Base-by-base conservation (phyloP, 2,888 invertebrate species). In the Apamea monoglypha region DNA sequence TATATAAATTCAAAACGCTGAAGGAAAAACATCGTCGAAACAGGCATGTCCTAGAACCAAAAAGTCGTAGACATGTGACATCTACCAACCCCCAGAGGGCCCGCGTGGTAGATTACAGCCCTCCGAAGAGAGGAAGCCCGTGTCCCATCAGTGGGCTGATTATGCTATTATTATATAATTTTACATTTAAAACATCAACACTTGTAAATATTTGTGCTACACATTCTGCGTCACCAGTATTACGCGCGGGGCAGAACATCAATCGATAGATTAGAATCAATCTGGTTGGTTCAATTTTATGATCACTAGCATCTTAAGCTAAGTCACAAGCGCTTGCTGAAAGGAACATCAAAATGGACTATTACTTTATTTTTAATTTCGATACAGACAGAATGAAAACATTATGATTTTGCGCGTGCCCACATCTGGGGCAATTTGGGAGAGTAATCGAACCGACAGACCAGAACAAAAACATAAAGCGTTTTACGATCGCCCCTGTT, bases 401-500 rank as follows among this genome's bases (percentile, higher is more conserved):
- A 91, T 92, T 93, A 92, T 91, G 90, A 92, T 93, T 95, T 94
- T 91, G 93, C 95, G 93, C 92, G 91, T 90, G 92, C 89, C 91
- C 92, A 93, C 95, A 96, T 95, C 94, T 95, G 95, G 94, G 91
- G 93, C 96, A 95, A 94, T 96, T 94, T 94, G 92, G 92, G 92
- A 93, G 94, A 94, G 95, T 93, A 95, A 95, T 95, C 95, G 94
- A 93, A 94, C 92, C 91, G 92, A 92, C 81, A 80, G 93, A 89
- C 93, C 96, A 95, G 95, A 96, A 95, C 95, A 95, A 96, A 92
- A 96, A 95, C 95, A 96, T 96, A 96, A 96, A 96, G 93, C 93
- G 91, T 91, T 97, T 97, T 97, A 96, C 95, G 96, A 96, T 90
- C 95, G 94, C 93, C 94, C 91, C 93, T 92, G 94, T 93, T 96